Base-by-base conservation (phyloP, 2,888 invertebrate genomes). In the Parthenolecanium corni region DNA sequence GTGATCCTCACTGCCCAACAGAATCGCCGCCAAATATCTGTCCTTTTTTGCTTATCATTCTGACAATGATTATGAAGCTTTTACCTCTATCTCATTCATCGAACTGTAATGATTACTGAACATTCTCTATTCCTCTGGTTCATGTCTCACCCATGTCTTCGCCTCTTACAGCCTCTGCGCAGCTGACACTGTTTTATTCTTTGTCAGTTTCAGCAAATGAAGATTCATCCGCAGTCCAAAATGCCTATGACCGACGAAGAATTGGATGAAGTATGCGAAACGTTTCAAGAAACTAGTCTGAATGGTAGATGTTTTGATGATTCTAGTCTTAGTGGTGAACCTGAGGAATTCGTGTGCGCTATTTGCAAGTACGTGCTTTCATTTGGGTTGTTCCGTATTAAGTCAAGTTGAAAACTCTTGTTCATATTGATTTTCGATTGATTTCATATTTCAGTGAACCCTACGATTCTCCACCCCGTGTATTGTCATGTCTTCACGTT, bases 401-500 rank as follows among this genome's bases (percentile, higher is more conserved):
- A n/a, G n/a, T n/a, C n/a, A n/a, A n/a, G n/a, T n/a, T n/a, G n/a
- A n/a, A n/a, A 24, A 51, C n/a, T 3, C n/a, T n/a, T n/a, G n/a
- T n/a, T 23, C 5, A 12, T 51, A 6, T n/a, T 24, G 11, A 3
- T 52, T 52, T 9, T 18, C 14, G 31, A 31, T 31, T 31, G 9
- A 31, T 49, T 16, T 49, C 9, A 18, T 49, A 21, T 58, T 52
- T 14, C 18, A 63, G 63, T 31, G 47, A 63, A 47, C 25, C 53
- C 23, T 63, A 62, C 20, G 40, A 36, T 20, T 44, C 63, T 46
- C 44, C 53, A 73, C 94, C 95, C 65, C 83, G 91, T 69, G 84
- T 95, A 67, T 80, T 96, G 71, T 84, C 87, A 70, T 96, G 95
- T 76, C 83, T 96, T 73, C 95, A 96, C 78, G 90, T 90, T 57